Conservation (phyloP, 2,888 invertebrate genomes). For the Lamellibrachia columna region DNA sequence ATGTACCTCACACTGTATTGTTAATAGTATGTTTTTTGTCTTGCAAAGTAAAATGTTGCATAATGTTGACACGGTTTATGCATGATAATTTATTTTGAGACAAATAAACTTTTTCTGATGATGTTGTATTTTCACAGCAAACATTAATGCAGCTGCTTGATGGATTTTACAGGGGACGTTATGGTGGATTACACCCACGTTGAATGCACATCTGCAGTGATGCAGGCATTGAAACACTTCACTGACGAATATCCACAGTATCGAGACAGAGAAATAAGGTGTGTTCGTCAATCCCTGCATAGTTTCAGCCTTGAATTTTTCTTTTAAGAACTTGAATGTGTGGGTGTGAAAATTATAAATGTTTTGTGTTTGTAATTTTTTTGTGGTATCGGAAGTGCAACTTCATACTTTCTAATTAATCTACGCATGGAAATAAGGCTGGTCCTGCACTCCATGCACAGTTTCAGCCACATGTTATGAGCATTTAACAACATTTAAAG, state of each 20-base stretch:
- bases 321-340: background rate
- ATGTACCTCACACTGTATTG: background rate
- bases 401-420: too few species aligned
- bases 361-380: background rate
- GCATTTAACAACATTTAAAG: too few species aligned
- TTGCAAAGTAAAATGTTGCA: background rate
- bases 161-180: conserved; percentile 50
- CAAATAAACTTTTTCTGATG: background rate
- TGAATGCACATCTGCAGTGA: conserved; percentile 57
- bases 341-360: background rate
- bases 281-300: background rate
- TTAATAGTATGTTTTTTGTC: background rate
- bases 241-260: conserved; percentile 33
- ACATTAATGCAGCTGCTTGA: too few species aligned
- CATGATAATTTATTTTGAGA: too few species aligned
- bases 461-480: too few species aligned
- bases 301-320: background rate
- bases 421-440: too few species aligned
- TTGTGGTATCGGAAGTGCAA: background rate
- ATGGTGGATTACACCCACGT: conserved; percentile 62
- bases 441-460: too few species aligned
- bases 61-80: too few species aligned
- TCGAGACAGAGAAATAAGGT: conserved; percentile 30
- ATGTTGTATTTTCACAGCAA: too few species aligned
- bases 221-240: conserved; percentile 54